Conservation (phyloP, 2,888 invertebrate species). For the Coenonympha glycerion region DNA sequence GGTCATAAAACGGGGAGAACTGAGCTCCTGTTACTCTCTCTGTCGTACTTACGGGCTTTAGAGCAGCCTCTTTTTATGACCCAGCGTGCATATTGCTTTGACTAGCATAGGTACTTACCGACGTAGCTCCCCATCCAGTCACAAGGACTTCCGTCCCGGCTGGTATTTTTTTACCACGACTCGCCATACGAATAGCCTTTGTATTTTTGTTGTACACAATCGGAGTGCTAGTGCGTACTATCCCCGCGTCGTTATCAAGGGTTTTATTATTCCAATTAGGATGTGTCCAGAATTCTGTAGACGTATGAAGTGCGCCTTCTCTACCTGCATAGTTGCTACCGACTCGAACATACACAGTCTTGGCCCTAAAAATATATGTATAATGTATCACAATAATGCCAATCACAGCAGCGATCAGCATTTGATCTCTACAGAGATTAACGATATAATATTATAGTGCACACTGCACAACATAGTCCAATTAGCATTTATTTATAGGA, state of each 20-base stretch:
- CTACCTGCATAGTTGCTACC: not conserved
- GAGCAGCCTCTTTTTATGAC: no score
- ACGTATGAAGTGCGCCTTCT: not conserved
- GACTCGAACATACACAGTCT: not conserved
- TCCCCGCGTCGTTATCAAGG: constrained; percentile 5
- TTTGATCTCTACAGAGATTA: no score
- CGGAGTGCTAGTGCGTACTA: not conserved
- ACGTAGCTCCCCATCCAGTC: not conserved
- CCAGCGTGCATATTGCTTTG: no score
- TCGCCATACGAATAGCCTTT: not conserved
- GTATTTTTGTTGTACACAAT: not conserved
- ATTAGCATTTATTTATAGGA: no score
- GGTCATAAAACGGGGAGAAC: no score
- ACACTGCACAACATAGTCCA: no score
- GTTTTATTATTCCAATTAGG: constrained; percentile 1
- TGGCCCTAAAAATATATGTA: not conserved
- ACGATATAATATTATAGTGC: no score
- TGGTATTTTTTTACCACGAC: not conserved
- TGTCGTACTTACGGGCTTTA: no score
- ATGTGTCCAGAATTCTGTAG: not conserved
- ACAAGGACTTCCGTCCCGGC: not conserved
- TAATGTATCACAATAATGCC: no score
- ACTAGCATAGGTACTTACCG: not conserved
- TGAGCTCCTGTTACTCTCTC: no score
- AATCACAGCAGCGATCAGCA: no score